Conservation (phyloP, 2,888 invertebrate genomes). For the Incurvaria masculella region DNA sequence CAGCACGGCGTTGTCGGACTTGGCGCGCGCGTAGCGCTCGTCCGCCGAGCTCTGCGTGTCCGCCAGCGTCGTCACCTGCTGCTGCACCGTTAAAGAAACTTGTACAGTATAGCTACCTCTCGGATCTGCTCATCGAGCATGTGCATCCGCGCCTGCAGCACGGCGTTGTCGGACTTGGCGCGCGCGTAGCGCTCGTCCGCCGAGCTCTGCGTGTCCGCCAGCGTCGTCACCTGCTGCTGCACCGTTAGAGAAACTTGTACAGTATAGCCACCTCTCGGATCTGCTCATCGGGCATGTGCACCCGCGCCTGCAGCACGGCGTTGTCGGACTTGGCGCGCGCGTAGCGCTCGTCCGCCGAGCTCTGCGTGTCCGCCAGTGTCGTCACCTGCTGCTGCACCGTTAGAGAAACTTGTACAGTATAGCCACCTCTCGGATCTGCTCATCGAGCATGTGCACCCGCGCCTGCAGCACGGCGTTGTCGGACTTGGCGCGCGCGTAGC, state of each 20-base stretch:
- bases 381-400: conserved; percentile 94
- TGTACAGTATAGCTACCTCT: too few species aligned
- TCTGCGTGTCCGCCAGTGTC: conserved; percentile 83
- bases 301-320: conserved; percentile 84
- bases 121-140: conserved; percentile 89
- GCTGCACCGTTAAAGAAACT: too few species aligned
- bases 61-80: conserved; percentile 85
- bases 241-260: too few species aligned
- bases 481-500: conserved; percentile 85
- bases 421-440: conserved; percentile 73
- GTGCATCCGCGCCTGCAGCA: conserved; percentile 83
- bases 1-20: conserved; percentile 89
- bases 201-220: conserved; percentile 84
- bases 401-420: too few species aligned
- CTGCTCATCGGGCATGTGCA: conserved; percentile 91
- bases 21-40: conserved; percentile 84
- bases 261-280: conserved; percentile 68
- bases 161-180: conserved; percentile 91
- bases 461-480: conserved; percentile 92
- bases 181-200: conserved; percentile 86
- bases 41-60: conserved; percentile 86
- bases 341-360: conserved; percentile 83
- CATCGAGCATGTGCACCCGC: conserved; percentile 88
- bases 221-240: conserved; percentile 87
- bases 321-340: conserved; percentile 90